A percentile compares a stretch with the other conserved stretches of the same genome.
Evolutionary conservation across 2,888 invertebrate species (phyloP).

Genomic region (Boloria euphrosyne): DNA sequence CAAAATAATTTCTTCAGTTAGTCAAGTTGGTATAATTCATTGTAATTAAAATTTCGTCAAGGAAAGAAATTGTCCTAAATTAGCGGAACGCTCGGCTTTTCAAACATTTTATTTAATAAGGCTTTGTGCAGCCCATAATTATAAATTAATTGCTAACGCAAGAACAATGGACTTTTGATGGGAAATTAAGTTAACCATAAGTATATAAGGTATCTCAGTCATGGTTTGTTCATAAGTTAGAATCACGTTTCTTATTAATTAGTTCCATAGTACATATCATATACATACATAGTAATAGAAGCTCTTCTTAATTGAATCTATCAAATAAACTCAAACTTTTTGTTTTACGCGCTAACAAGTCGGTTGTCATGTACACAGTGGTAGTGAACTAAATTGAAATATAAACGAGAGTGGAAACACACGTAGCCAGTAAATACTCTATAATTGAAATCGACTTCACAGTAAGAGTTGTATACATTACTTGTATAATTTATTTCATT

Average conservation of each 20-base stretch:
- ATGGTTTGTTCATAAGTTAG: not conserved
- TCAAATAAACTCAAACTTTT: no score
- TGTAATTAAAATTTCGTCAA: slow-evolving; percentile 53
- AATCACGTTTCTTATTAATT: not conserved
- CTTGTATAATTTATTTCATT: no score
- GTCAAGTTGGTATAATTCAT: slow-evolving; percentile 38
- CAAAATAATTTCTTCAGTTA: slow-evolving; percentile 10
- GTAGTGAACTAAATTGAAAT: no score
- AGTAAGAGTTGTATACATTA: no score
- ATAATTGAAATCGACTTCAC: no score
- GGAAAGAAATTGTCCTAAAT: slow-evolving; percentile 60
- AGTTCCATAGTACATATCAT: no score
- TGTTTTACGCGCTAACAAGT: no score
- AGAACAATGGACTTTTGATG: slow-evolving; percentile 49
- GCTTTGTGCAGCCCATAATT: slow-evolving; percentile 73
- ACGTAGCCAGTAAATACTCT: no score
- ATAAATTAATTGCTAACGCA: slow-evolving; percentile 70
- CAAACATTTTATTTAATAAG: slow-evolving; percentile 76
- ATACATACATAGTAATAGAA: no score
- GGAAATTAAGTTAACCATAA: slow-evolving; percentile 54
- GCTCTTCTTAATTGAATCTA: no score
- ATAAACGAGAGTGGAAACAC: no score
- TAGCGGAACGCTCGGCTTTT: slow-evolving; percentile 59
- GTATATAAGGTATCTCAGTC: not conserved
- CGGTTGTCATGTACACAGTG: no score